Percentiles rank a stretch among this genome's conserved stretches.
Conservation (phyloP, 1,140 invertebrate species). For the Euura saliciscinereae region DNA sequence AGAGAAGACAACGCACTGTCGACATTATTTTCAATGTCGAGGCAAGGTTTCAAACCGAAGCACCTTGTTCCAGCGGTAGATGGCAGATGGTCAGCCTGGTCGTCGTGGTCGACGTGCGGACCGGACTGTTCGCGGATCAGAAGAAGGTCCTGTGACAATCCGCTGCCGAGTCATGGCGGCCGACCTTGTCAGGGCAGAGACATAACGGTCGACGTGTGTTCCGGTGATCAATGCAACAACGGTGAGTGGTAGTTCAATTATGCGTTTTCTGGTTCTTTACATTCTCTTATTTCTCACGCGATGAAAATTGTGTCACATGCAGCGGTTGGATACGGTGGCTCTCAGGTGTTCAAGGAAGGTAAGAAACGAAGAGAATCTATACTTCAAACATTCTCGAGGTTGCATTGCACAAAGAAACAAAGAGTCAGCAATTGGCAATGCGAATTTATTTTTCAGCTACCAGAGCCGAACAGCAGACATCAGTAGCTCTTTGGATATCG, state of each 20-base stretch:
- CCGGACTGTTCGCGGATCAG: constrained; percentile 79
- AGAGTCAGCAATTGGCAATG: neutral
- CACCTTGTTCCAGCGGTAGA: constrained; percentile 21
- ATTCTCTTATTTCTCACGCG: constrained; percentile 13
- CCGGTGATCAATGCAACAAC: constrained; percentile 17
- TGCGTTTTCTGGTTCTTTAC: neutral
- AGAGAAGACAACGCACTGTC: neutral
- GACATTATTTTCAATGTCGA: neutral
- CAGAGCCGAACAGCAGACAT: constrained; percentile 53
- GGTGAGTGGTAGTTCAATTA: neutral
- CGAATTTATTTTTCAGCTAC: constrained; percentile 22
- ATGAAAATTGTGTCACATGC: constrained; percentile 25
- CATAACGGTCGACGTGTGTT: constrained; percentile 63
- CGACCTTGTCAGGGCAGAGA: constrained; percentile 32
- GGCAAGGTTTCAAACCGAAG: neutral
- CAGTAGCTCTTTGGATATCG: constrained; percentile 84
- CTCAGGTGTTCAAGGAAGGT: constrained; percentile 42
- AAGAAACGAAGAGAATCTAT: neutral
- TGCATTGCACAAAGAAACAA: neutral
- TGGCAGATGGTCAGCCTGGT: constrained; percentile 77
- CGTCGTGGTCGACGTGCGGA: constrained; percentile 80
- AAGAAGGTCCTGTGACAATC: constrained; percentile 71
- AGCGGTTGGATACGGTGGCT: constrained; percentile 38
- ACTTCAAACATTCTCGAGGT: neutral
- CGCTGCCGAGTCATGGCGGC: constrained; percentile 62